Conservation (phyloP, 2,797 vertebrate species). For the Menidia menidia region DNA sequence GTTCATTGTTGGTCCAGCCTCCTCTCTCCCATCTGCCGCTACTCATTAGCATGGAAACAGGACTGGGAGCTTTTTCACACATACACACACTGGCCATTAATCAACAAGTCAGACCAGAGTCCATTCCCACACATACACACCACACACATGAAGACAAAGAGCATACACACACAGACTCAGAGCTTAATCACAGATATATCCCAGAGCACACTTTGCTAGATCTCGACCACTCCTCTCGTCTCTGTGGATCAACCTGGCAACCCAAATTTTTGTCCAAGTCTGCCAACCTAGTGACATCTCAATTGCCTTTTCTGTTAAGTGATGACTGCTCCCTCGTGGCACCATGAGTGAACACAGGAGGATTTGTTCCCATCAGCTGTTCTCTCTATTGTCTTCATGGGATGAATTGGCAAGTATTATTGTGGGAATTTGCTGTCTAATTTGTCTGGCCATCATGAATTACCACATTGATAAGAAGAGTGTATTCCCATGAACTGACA, state of each 20-base stretch:
- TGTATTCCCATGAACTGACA: constrained; percentile 57
- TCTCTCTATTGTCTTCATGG: constrained; percentile 52
- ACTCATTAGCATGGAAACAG: constrained; percentile 84
- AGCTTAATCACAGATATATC: constrained; percentile 70
- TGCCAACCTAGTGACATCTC: constrained; percentile 57
- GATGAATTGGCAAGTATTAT: constrained; percentile 61
- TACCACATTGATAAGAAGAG: constrained; percentile 55
- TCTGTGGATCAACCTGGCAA: constrained; percentile 65
- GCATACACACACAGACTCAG: constrained; percentile 64
- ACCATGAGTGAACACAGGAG: constrained; percentile 51
- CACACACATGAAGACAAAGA: constrained; percentile 74
- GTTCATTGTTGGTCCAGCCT: constrained; percentile 78
- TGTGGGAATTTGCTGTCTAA: constrained; percentile 68
- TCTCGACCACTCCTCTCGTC: constrained; percentile 68
- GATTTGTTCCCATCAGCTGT: constrained; percentile 74
- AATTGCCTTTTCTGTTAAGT: constrained; percentile 53
- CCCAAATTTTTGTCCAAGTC: constrained; percentile 59
- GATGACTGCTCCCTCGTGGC: constrained; percentile 58
- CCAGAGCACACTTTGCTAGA: constrained; percentile 67
- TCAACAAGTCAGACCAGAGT: constrained; percentile 82
- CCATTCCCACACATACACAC: constrained; percentile 82
- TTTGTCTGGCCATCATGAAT: constrained; percentile 72
- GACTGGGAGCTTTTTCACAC: constrained; percentile 79
- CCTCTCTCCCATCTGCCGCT: constrained; percentile 81
- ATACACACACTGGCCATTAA: constrained; percentile 83